Evolutionary conservation across 2,888 invertebrate species (phyloP).

Genomic region (Nomada ruficornis): DNA sequence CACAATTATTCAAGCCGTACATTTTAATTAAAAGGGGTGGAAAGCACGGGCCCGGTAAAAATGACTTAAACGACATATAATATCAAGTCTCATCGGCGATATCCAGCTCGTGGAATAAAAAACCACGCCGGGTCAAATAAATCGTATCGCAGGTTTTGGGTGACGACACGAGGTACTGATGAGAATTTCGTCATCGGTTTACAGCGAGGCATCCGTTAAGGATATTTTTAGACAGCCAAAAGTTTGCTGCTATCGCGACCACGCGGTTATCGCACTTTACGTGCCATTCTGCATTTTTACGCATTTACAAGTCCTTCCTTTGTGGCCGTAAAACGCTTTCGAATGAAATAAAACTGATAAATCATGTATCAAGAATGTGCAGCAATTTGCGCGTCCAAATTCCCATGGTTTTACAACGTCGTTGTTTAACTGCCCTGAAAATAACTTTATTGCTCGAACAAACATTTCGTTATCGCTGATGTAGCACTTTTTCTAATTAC

Average conservation of each 20-base stretch:
- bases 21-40: background rate
- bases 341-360: constrained; percentile 20
- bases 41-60: background rate
- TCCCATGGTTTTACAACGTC: background rate
- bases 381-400: background rate
- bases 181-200: constrained; percentile 50
- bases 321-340: constrained; percentile 3
- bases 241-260: constrained; percentile 58
- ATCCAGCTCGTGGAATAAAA: constrained; percentile 29
- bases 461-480: constrained; percentile 1
- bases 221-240: constrained; percentile 64
- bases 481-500: background rate
- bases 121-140: constrained; percentile 41
- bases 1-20: no score
- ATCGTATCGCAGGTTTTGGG: constrained; percentile 34
- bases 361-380: background rate
- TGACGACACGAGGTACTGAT: constrained; percentile 46
- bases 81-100: background rate
- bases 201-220: constrained; percentile 24
- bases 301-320: background rate
- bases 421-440: background rate
- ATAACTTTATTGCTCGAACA: background rate
- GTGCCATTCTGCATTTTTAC: constrained; percentile 37
- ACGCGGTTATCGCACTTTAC: constrained; percentile 55
- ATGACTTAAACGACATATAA: background rate